phyloP scores from a whole-genome alignment of 2,797 vertebrate species.

The Mallotus villosus region DNA sequence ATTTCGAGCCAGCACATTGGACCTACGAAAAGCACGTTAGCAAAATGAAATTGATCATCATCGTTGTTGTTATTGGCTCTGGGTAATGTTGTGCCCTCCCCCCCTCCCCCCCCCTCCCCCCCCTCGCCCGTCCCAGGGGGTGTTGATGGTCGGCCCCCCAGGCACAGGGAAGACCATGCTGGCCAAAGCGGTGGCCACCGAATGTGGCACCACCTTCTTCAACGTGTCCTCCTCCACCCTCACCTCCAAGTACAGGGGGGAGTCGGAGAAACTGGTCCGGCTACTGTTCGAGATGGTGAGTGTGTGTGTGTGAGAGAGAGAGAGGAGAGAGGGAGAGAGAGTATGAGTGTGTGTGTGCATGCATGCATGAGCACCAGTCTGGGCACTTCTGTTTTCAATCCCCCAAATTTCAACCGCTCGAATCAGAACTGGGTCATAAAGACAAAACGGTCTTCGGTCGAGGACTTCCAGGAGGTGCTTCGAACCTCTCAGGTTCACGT shows the following conservation, averaged over 20 bases:
- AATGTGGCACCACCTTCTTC: constrained; percentile 97
- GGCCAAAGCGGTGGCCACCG: constrained; percentile 97
- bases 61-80: not conserved
- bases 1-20: too few relatives aligned
- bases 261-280: constrained; percentile 97
- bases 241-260: constrained; percentile 94
- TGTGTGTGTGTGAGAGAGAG: constrained; percentile 7
- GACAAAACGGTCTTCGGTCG: too few relatives aligned
- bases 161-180: constrained; percentile 98
- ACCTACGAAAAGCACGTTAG: too few relatives aligned
- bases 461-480: not conserved
- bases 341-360: not conserved
- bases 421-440: too few relatives aligned
- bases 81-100: constrained; percentile 9
- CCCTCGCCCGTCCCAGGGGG: constrained; percentile 75
- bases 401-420: too few relatives aligned
- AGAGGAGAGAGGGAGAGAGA: not conserved
- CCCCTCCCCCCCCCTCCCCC: constrained; percentile 17
- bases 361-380: too few relatives aligned
- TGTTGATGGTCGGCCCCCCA: constrained; percentile 97
- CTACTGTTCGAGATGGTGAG: constrained; percentile 97
- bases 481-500: too few relatives aligned
- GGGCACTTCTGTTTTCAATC: too few relatives aligned
- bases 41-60: too few relatives aligned
- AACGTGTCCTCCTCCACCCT: constrained; percentile 96